Evolutionary conservation across 2,888 invertebrate species (phyloP), one percentile per base, ranked within the genome.

Genomic region (Dasypolia templi): DNA sequence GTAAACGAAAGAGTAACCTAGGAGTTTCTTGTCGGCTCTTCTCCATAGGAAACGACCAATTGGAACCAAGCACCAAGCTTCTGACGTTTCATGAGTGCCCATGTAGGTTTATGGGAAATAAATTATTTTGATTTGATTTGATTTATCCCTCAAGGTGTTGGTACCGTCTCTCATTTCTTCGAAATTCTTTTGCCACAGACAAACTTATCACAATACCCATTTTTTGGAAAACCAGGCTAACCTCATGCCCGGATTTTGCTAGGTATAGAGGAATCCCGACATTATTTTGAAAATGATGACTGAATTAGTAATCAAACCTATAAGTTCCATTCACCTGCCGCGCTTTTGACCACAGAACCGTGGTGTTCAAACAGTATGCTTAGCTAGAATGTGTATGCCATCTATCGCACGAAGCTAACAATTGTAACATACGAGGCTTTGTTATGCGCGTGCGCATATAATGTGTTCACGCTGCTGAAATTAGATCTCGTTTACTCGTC

Each of bases 391-490:
- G 26, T 77, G 68, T 58, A 67, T 78, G 78, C 90, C 90, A 90
- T 90, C 90, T 90, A 89, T 72, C 87, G 89, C 70, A 46, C 6
- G 56, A 71, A n/a, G 56, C 29, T 55, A 80, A 83, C 85, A 90
- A 86, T 86, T 53, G 81, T 82, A 83, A 75, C 77, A 75, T 81
- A 66, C 75, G 67, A 68, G 69, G 63, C 71, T 86, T 89, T 89
- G 85, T 89, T 77, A 75, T 70, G 80, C 77, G 84, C 78, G 61
- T 64, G 72, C 80, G 78, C 81, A 55, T 74, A 2, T 53, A 70
- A 83, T 58, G 70, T 81, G 81, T 78, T 83, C 73, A 78, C 69
- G 81, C 81, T 81, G 64, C 72, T 85, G 71, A 82, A 85, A 85
- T 89, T 84, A 72, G 56, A 53, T 51, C 26, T 32, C 11, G 67